A percentile compares a stretch with the other conserved stretches of the same genome.
phyloP scores from a whole-genome alignment of 1,140 invertebrate genomes.

The Hycleus phaleratus region DNA sequence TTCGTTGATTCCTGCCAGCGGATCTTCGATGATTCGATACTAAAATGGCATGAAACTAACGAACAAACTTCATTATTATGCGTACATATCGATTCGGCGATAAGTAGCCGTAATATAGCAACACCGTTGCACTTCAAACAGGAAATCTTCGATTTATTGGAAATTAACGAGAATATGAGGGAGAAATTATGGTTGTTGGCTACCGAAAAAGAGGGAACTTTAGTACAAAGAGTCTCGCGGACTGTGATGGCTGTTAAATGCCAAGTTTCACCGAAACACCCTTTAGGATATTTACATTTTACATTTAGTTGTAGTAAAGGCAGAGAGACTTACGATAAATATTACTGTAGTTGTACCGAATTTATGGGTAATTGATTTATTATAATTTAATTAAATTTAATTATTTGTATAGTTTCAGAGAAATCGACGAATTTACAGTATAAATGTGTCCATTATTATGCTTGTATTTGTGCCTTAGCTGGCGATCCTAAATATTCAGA shows the following conservation, averaged over 20 bases:
- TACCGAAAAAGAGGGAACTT: slow-evolving; percentile 55
- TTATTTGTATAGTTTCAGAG: not conserved
- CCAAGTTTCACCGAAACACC: slow-evolving; percentile 59
- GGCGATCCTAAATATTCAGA: slow-evolving; percentile 58
- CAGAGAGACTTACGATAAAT: slow-evolving; percentile 52
- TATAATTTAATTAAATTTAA: not conserved
- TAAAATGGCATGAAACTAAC: slow-evolving; percentile 47
- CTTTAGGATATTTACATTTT: slow-evolving; percentile 69
- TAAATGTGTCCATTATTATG: slow-evolving; percentile 58
- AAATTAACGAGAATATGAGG: slow-evolving; percentile 57
- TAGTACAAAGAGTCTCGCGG: slow-evolving; percentile 71
- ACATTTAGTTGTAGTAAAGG: slow-evolving; percentile 52
- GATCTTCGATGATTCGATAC: slow-evolving; percentile 48
- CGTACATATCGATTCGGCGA: slow-evolving; percentile 61
- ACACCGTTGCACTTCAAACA: slow-evolving; percentile 52
- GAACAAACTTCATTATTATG: slow-evolving; percentile 41
- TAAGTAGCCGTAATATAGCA: slow-evolving; percentile 58
- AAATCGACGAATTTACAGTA: slow-evolving; percentile 16
- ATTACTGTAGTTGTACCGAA: slow-evolving; percentile 56
- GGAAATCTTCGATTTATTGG: slow-evolving; percentile 56
- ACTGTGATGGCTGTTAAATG: slow-evolving; percentile 73
- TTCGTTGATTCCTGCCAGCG: slow-evolving; percentile 59
- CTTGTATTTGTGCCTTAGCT: slow-evolving; percentile 73
- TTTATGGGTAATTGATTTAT: slow-evolving; percentile 44
- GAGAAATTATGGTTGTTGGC: slow-evolving; percentile 59